phyloP scores from a whole-genome alignment of 2,113 vertebrate species.

The Corythoichthys haematopterus region DNA sequence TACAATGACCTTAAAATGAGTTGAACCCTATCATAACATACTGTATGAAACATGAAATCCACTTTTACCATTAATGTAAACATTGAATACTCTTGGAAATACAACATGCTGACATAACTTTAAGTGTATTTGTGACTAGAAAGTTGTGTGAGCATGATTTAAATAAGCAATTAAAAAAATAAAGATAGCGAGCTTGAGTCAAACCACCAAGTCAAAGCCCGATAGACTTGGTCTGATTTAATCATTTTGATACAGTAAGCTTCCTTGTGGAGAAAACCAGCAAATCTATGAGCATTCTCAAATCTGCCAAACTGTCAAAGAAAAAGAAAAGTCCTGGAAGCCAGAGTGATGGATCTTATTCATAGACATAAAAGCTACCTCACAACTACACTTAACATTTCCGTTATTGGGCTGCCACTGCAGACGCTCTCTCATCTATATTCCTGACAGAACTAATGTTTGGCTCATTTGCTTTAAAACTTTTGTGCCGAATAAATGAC shows the following conservation, averaged over 20 bases:
- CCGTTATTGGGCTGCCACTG: constrained; percentile 20
- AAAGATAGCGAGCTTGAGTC: background rate
- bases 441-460: constrained; percentile 47
- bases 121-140: background rate
- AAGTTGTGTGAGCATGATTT: background rate
- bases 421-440: constrained; percentile 40
- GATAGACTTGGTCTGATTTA: background rate
- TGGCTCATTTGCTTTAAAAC: constrained; percentile 55
- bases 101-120: background rate
- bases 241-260: background rate
- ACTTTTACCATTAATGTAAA: background rate
- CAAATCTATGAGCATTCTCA: background rate
- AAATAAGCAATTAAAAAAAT: constrained; percentile 1
- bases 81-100: background rate
- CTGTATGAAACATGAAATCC: background rate
- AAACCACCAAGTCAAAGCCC: background rate
- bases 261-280: background rate
- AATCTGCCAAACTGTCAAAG: constrained; percentile 2
- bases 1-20: background rate
- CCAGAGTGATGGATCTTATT: constrained; percentile 20
- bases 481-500: constrained; percentile 55
- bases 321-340: constrained; percentile 2
- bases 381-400: constrained; percentile 6
- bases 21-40: background rate
- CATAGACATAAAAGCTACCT: constrained; percentile 23